These are phyloP conservation scores for Tenebrio molitor DNA, from an alignment of 1,140 invertebrate species.

Conservation along the genomic window DNA sequence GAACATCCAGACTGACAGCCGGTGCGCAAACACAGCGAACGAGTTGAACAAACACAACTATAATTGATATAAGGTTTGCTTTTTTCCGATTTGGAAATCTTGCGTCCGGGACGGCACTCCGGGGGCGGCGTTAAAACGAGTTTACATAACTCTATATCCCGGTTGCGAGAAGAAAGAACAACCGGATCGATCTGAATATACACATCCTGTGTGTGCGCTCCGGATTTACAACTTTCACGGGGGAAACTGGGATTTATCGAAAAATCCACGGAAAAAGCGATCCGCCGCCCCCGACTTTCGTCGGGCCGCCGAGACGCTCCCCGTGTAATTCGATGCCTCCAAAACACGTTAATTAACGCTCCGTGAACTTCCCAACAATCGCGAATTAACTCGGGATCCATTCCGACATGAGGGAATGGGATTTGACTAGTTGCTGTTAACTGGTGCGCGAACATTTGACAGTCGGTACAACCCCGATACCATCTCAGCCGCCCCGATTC, in stretches of 20 bases:
- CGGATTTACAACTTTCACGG: constrained; percentile 1
- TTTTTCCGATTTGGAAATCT: constrained; percentile 32
- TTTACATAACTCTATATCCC: constrained; percentile 21
- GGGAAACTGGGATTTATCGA: background rate
- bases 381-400: constrained; percentile 21
- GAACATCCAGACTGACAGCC: constrained; percentile 38
- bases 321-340: constrained; percentile 8
- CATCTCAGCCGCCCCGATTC: constrained; percentile 9
- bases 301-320: background rate
- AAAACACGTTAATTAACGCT: constrained; percentile 37
- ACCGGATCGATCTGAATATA: background rate
- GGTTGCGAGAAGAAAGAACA: constrained; percentile 5
- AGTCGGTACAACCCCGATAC: constrained; percentile 17
- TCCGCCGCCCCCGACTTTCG: background rate
- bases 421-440: constrained; percentile 31
- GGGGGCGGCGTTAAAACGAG: background rate
- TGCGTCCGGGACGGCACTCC: background rate
- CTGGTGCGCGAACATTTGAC: constrained; percentile 33
- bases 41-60: constrained; percentile 43
- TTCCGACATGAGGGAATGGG: constrained; percentile 11
- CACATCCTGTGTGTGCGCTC: constrained; percentile 11
- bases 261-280: background rate
- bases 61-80: constrained; percentile 42
- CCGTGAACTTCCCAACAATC: constrained; percentile 23
- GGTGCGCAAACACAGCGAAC: constrained; percentile 30